A percentile compares a stretch with the other conserved stretches of the same genome.
phyloP scores from a whole-genome alignment of 1,140 invertebrate species.

The Zaprionus africanus region DNA sequence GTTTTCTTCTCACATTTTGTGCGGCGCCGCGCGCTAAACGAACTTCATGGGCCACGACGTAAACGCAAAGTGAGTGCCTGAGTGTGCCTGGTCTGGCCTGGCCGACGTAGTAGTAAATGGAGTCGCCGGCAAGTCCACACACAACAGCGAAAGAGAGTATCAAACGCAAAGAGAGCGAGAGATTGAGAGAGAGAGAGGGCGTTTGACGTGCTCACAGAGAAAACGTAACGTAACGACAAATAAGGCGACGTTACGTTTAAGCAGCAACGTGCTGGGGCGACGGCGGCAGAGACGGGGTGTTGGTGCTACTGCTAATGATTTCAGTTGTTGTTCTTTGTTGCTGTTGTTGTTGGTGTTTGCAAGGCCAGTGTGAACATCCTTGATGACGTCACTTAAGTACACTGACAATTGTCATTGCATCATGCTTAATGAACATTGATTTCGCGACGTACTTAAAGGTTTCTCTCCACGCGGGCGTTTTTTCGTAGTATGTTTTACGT shows the following conservation, averaged over 20 bases:
- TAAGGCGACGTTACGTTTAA: conserved; percentile 31
- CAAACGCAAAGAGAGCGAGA: conserved; percentile 15
- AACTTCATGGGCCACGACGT: conserved; percentile 72
- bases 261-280: neutral
- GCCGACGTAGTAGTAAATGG: conserved; percentile 45
- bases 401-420: neutral
- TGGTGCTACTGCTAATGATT: conserved; percentile 2
- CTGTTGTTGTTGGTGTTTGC: neutral
- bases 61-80: conserved; percentile 64
- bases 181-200: conserved; percentile 14
- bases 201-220: conserved; percentile 27
- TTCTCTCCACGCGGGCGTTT: conserved; percentile 38
- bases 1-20: conserved; percentile 67
- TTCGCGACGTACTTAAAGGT: conserved; percentile 8
- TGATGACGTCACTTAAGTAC: conserved; percentile 19
- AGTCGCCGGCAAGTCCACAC: conserved; percentile 47
- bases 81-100: conserved; percentile 9
- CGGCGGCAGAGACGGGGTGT: conserved; percentile 14
- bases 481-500: conserved; percentile 43
- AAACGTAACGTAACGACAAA: conserved; percentile 47
- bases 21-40: conserved; percentile 49
- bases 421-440: neutral
- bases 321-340: conserved; percentile 5
- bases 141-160: conserved; percentile 40
- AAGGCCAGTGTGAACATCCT: conserved; percentile 16